Conservation (phyloP, 1,140 invertebrate species). For the Bombus pascuorum region DNA sequence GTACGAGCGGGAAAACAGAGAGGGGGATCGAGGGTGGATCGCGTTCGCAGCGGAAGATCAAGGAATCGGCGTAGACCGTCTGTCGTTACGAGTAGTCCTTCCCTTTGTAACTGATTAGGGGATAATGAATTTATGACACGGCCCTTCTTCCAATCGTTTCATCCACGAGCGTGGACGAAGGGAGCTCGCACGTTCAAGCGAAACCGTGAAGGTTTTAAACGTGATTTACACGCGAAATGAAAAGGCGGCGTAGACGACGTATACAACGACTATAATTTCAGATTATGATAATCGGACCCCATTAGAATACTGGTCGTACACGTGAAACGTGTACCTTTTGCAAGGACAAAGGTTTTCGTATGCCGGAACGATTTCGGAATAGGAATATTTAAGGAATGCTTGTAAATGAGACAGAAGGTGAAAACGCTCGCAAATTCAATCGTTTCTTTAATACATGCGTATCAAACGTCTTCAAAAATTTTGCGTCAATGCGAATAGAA, state of each 20-base stretch:
- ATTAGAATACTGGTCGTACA: constrained; percentile 43
- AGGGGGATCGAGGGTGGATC: not conserved
- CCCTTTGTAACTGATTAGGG: constrained; percentile 51
- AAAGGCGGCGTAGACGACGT: constrained; percentile 41
- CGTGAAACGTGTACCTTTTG: not conserved
- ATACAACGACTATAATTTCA: constrained; percentile 56
- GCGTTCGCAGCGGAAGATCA: constrained; percentile 13
- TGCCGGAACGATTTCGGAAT: not conserved
- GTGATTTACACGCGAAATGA: constrained; percentile 63
- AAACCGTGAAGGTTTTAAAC: constrained; percentile 53
- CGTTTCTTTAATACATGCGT: not conserved
- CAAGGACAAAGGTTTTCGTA: not conserved
- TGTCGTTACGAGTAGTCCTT: constrained; percentile 37
- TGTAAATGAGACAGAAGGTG: not conserved
- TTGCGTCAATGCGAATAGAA: not conserved
- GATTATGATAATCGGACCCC: constrained; percentile 59
- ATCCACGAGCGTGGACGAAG: constrained; percentile 16
- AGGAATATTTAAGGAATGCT: not conserved
- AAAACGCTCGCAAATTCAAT: not conserved
- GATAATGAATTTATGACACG: constrained; percentile 66
- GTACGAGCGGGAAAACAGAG: not conserved
- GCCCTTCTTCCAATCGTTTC: constrained; percentile 29
- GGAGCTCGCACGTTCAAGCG: constrained; percentile 14
- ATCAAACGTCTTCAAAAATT: not conserved
- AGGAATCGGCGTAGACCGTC: constrained; percentile 3